Evolutionary conservation across 1,140 invertebrate species (phyloP), one percentile per base, ranked within the genome.

Genomic region (Aphaenogaster ashmeadi): DNA sequence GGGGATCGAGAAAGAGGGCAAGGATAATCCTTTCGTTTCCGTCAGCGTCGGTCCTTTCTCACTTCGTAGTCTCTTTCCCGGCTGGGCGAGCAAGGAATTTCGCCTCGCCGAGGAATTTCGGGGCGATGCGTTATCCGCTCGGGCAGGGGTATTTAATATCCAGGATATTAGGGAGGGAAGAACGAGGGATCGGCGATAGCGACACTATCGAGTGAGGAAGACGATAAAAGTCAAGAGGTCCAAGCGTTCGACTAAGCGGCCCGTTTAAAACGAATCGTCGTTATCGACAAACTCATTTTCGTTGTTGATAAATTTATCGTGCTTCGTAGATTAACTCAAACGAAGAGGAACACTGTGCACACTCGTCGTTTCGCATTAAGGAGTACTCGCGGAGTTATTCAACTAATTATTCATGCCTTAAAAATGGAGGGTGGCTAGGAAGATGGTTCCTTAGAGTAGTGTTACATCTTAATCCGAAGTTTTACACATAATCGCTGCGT

Each of bases 141-240:
- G 66, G 79, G 79, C 89, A 90, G 89, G 88, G 81, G 79, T 90
- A 90, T 90, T 90, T 90, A 90, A 90, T 90, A 90, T 90, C 88
- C 84, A 54, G 72, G 88, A 90, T 90, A 90, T 90, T 90, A 90
- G 72, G 50, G 47, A 18, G 56, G 47, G 72, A 36, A 27, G 21
- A 47, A 21, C 18, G n/a, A 41, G 64, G 36, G 50, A 54, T 44
- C 21, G n/a, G 33, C 47, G 5, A 41, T 44, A 66, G 38, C 41
- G 80, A 74, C 69, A 83, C 58, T 86, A 72, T 74, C 18, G 83
- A 27, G 18, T 33, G 47, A 41, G 15, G 72, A 56, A 50, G 27
- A 86, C 41, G 62, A 69, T 62, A 54, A 69, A 79, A 89, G 89
- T 81, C 69, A 47, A 64, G 56, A 74, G 78, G 15, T 86, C 54